phyloP scores from a whole-genome alignment of 2,797 vertebrate genomes.

The Trichosurus vulpecula region DNA sequence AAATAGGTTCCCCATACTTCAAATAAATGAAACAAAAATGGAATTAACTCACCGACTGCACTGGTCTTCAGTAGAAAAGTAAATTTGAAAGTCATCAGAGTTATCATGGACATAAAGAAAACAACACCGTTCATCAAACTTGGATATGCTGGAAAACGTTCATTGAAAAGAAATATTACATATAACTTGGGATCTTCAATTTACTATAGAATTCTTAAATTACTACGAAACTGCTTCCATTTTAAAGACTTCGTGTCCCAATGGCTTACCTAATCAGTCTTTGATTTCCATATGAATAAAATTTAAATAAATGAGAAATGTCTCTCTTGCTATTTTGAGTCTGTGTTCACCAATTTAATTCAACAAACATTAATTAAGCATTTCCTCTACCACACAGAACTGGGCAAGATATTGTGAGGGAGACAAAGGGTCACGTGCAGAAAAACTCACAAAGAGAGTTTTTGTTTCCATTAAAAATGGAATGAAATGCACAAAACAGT shows the following conservation, averaged over 20 bases:
- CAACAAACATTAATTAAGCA: constrained; percentile 33
- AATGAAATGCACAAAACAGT: constrained; percentile 27
- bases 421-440: constrained; percentile 23
- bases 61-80: constrained; percentile 95
- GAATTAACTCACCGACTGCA: constrained; percentile 91
- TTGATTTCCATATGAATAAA: constrained; percentile 49
- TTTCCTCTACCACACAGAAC: constrained; percentile 17
- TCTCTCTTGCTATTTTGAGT: constrained; percentile 25
- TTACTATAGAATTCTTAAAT: constrained; percentile 22
- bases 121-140: constrained; percentile 96
- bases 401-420: constrained; percentile 14
- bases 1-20: constrained; percentile 41
- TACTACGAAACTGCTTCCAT: constrained; percentile 45
- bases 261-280: constrained; percentile 4
- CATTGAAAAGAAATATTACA: constrained; percentile 62
- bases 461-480: constrained; percentile 45
- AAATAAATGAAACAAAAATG: neutral
- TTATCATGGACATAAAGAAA: constrained; percentile 97
- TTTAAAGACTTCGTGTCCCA: constrained; percentile 52
- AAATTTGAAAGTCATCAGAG: constrained; percentile 98
- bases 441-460: constrained; percentile 29
- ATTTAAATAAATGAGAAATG: constrained; percentile 46
- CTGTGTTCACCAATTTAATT: constrained; percentile 43
- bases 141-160: constrained; percentile 91
- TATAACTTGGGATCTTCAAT: constrained; percentile 8